Base-by-base conservation (phyloP, 2,113 vertebrate genomes). In the Actinemys pallida region DNA sequence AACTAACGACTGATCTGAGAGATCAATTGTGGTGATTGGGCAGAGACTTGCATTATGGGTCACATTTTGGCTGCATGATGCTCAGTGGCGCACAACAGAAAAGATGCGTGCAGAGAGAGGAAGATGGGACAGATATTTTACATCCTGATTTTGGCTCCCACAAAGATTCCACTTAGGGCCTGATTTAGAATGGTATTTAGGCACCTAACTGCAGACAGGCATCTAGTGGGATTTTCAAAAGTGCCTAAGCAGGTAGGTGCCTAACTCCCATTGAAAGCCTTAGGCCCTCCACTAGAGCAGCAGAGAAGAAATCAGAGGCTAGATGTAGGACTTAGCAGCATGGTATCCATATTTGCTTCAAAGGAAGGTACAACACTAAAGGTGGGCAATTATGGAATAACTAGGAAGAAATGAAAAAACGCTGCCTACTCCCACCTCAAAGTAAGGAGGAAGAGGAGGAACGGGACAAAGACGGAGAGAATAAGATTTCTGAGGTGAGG, bases 101-200 rank as follows among this genome's bases (percentile, higher is more conserved):
- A 72, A 72, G 19, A 39, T 20, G 19, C n/a, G n/a, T 22, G 75
- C 42, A 78, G 24, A 13, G 39, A 83, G 57, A 29, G 17, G 27
- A 87, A n/a, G 75, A 31, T 2, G 2, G 14, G 16, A 10, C 42
- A 35, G 5, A 59, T 6, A 4, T 19, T 59, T 87, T 49, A 59
- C 2, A 22, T 31, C 45, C 45, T 19, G 10, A 7, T 14, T 49
- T 82, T 83, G 79, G 12, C 22, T 50, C 81, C 72, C 69, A 80
- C 47, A 19, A 8, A 35, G 42, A 12, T 2, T 14, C 2, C 19
- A 2, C 0, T 0, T 13, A 76, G 16, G 6, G 62, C 31, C 31
- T 35, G 62, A 13, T 65, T 65, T 65, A 17, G 17, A n/a, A 69
- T 2, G 2, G 35, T 19, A 57, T 39, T 84, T 54, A 0, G 1